Evolutionary conservation across 2,113 vertebrate genomes (phyloP), one percentile per base, ranked within the genome.

Genomic region (Jaculus jaculus): DNA sequence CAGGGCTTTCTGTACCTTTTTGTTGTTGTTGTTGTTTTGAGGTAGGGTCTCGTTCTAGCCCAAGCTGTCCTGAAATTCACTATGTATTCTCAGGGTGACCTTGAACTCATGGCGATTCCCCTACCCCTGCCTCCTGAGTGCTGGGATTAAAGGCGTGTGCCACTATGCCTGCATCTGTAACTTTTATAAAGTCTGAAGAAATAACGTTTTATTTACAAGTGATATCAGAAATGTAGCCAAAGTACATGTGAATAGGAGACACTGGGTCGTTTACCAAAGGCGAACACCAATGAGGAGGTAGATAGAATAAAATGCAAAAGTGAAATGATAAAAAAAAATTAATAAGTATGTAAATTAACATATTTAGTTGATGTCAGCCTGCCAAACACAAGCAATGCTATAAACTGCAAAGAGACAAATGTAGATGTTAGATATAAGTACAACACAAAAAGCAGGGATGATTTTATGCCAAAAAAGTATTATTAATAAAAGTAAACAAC

Each of bases 181-280:
- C 34, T 63, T 87, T 63, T 69, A n/a, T 47, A 51, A 69, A 94
- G 7, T 75, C 81, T 39, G 34, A 87, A 60, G 68, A 93, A 87
- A 94, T 85, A 94, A 81, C 73, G 60, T 3, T 32, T 87, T 79
- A 84, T 96, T 28, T 91, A 68, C 37, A 91, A 91, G 82, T 74
- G 23, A 8, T 54, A 3, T 81, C 63, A 83, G 9, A 72, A 90
- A 92, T 91, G 69, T 51, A 72, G 23, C 60, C 54, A 72, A 72
- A 78, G 5, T 90, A 42, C 47, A 71, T 90, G n/a, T 17, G 58
- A 83, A 5, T 60, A 39, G 32, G 30, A 37, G 7, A 88, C 28
- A 47, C 13, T 82, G 65, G 28, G 51, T 66, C 42, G 30, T 81
- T 68, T 77, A 75, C 58, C 34, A 68, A 68, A 94, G 84, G 34